phyloP scores from a whole-genome alignment of 2,888 invertebrate species.

The Branchipolynoe longqiensis region DNA sequence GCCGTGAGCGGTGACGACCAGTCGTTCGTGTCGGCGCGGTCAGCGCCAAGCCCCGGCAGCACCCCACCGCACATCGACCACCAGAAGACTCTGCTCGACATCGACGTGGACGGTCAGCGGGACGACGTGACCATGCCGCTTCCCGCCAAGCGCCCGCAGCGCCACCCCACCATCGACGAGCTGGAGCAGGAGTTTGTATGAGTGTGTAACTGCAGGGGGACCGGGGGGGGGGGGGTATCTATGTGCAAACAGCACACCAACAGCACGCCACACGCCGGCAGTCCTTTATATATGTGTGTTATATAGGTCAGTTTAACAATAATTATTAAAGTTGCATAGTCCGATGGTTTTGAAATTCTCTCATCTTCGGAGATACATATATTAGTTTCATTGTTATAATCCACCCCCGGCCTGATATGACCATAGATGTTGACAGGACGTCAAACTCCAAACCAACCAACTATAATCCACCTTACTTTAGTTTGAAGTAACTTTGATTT shows the following conservation, averaged over 20 bases:
- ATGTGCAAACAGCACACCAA: background rate
- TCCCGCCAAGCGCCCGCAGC: constrained; percentile 61
- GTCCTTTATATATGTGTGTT: no score
- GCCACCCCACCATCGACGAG: constrained; percentile 62
- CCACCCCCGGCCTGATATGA: no score
- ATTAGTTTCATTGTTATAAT: no score
- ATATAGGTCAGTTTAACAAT: no score
- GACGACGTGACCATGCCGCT: constrained; percentile 78
- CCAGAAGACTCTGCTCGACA: constrained; percentile 79
- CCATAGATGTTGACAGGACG: no score
- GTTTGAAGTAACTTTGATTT: no score
- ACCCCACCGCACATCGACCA: constrained; percentile 79
- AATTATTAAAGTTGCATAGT: no score
- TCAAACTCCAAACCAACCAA: no score
- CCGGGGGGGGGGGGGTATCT: background rate
- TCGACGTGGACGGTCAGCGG: constrained; percentile 81
- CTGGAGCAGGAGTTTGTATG: constrained; percentile 65
- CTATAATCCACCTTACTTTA: no score
- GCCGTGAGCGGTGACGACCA: constrained; percentile 90
- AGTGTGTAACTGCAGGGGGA: background rate
- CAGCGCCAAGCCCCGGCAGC: constrained; percentile 87
- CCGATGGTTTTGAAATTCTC: no score
- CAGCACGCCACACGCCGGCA: no score
- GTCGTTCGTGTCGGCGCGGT: constrained; percentile 86
- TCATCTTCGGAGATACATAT: no score